Evolutionary conservation across 2,113 vertebrate species (phyloP), one percentile per base, ranked within the genome.

Genomic region (Leptosomus discolor): DNA sequence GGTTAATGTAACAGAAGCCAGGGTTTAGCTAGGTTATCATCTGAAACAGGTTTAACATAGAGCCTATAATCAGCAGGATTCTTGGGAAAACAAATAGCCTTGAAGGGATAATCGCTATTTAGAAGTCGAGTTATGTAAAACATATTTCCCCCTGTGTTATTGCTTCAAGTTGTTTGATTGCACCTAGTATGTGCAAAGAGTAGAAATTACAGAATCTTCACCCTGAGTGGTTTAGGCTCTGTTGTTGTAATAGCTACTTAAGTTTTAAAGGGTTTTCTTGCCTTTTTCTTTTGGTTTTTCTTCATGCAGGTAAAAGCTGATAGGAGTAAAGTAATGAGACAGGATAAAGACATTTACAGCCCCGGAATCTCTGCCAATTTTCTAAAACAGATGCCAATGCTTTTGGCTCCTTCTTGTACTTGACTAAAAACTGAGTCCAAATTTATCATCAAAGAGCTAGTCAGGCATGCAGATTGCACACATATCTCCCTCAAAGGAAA

Each of bases 101-200:
- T 88, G 94, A 92, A 98, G 93, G 94, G 88, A 95, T 97, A 97
- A 98, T 97, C 96, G 0, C 68, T 89, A 79, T 92, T 97, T 95
- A 88, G 96, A 97, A 98, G 97, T 94, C 94, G 91, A 96, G 92
- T 96, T 97, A 97, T 97, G 96, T 95, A 97, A 96, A 98, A 96
- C 94, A 85, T 68, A 84, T 95, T 98, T 95, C 89, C 91, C 58
- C 97, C 84, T 94, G 92, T 97, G 97, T 95, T 97, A 94, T 92
- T 83, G 85, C 94, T 96, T 87, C 75, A 92, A 94, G 94, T 93
- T 86, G n/a, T 94, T 92, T 96, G 88, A 92, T 90, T 96, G 87
- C 92, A 97, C 82, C 96, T 96, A 65, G 65, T 81, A 92, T 83
- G 94, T 91, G 71, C 83, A 95, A 92, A 92, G 85, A 96, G 29